A percentile compares a stretch with the other conserved stretches of the same genome.
Conservation (phyloP, 2,888 invertebrate genomes). For the Cephus rjabovi region DNA sequence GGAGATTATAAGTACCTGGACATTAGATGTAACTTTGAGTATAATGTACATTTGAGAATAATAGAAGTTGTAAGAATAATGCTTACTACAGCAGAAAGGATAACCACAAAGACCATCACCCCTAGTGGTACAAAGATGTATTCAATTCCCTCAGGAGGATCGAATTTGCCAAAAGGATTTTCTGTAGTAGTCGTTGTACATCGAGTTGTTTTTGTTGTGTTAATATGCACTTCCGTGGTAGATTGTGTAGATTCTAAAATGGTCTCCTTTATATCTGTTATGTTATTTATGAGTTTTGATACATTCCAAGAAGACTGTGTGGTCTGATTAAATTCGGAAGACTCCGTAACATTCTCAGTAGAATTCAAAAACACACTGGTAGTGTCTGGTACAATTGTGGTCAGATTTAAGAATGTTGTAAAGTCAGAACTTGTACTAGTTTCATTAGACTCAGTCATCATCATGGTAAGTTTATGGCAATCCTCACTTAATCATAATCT, state of each 20-base stretch:
- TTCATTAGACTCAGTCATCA: background rate
- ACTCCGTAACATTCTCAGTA: background rate
- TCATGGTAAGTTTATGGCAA: background rate
- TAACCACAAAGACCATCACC: conserved; percentile 62
- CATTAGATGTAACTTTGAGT: conserved; percentile 16
- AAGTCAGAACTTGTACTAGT: background rate
- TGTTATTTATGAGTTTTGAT: conserved; percentile 35
- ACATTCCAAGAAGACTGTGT: conserved; percentile 29
- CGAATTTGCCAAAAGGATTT: conserved; percentile 59
- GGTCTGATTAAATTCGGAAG: conserved; percentile 5
- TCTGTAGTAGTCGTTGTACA: conserved; percentile 50
- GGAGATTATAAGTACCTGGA: conserved; percentile 69
- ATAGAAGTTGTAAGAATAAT: conserved; percentile 28
- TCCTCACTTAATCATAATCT: background rate
- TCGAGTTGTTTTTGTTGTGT: conserved; percentile 23
- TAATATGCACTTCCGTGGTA: background rate
- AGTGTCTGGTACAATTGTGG: background rate
- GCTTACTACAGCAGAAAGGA: conserved; percentile 62
- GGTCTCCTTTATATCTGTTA: conserved; percentile 3
- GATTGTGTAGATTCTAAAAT: background rate
- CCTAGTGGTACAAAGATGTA: conserved; percentile 64
- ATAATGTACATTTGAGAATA: background rate
- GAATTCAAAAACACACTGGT: background rate
- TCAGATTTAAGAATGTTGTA: background rate
- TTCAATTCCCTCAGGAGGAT: conserved; percentile 61